phyloP scores from a whole-genome alignment of 2,797 vertebrate genomes.

The Aphelocoma californica region DNA sequence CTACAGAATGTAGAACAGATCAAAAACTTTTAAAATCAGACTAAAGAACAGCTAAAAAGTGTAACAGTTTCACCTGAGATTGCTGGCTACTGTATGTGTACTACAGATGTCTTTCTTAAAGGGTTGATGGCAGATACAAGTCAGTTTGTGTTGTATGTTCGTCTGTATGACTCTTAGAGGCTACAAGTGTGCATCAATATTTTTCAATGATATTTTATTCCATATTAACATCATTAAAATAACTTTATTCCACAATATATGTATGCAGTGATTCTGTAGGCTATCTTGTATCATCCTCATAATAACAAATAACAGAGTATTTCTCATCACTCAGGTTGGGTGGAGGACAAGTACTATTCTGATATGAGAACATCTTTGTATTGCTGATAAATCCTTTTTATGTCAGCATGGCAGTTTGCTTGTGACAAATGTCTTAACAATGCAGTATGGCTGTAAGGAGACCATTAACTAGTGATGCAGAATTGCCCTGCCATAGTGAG shows the following conservation, averaged over 20 bases:
- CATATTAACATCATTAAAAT: background rate
- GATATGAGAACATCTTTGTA: background rate
- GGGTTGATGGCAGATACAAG: background rate
- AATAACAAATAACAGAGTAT: background rate
- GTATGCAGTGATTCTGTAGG: background rate
- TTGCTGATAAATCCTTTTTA: background rate
- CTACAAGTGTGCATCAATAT: background rate
- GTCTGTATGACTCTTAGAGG: background rate
- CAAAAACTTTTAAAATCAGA: background rate
- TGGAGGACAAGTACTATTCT: background rate
- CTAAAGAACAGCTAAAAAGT: background rate
- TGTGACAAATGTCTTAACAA: background rate
- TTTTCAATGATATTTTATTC: background rate
- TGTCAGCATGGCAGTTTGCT: background rate
- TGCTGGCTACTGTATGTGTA: background rate
- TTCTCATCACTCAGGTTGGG: background rate
- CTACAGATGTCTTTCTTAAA: background rate
- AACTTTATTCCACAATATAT: background rate
- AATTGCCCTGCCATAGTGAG: background rate
- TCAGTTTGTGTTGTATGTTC: background rate
- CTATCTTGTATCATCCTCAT: background rate
- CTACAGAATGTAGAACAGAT: background rate
- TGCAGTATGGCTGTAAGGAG: background rate
- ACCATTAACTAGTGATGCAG: background rate
- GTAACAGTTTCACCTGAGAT: background rate